Evolutionary conservation across 2,888 invertebrate genomes (phyloP).

Genomic region (Dynastes grantii): DNA sequence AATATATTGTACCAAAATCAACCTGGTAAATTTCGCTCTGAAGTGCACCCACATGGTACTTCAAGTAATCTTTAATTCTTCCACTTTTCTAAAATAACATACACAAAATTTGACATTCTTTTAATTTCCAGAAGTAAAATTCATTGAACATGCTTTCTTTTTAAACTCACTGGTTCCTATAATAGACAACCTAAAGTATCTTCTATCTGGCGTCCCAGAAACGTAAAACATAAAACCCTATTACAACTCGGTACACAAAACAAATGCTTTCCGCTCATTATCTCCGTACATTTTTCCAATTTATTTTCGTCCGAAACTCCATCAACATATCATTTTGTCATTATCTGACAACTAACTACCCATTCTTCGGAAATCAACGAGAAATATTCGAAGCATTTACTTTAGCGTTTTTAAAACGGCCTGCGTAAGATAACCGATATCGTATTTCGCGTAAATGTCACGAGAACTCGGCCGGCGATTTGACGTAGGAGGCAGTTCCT

Average conservation of each 20-base stretch:
- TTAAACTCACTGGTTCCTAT: no score
- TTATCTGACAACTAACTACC: neutral
- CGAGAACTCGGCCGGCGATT: conserved; percentile 44
- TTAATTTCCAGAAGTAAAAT: no score
- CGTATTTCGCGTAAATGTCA: conserved; percentile 51
- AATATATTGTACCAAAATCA: no score
- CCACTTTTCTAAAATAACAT: no score
- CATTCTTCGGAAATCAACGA: conserved; percentile 22
- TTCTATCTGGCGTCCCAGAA: no score
- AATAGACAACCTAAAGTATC: no score
- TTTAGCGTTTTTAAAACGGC: conserved; percentile 34
- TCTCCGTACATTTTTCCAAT: neutral
- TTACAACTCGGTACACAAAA: neutral
- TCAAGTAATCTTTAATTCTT: no score
- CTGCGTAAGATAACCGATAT: conserved; percentile 46
- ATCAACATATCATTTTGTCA: conserved; percentile 5
- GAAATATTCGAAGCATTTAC: conserved; percentile 17
- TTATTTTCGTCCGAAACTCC: neutral
- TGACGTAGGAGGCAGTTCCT: conserved; percentile 47
- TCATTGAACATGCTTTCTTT: no score
- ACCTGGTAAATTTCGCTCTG: no score
- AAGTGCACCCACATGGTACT: no score
- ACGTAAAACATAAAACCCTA: neutral
- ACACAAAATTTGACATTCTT: no score
- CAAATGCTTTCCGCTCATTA: neutral